Evolutionary conservation across 2,888 invertebrate genomes (phyloP).

Genomic region (Julus scanicus): DNA sequence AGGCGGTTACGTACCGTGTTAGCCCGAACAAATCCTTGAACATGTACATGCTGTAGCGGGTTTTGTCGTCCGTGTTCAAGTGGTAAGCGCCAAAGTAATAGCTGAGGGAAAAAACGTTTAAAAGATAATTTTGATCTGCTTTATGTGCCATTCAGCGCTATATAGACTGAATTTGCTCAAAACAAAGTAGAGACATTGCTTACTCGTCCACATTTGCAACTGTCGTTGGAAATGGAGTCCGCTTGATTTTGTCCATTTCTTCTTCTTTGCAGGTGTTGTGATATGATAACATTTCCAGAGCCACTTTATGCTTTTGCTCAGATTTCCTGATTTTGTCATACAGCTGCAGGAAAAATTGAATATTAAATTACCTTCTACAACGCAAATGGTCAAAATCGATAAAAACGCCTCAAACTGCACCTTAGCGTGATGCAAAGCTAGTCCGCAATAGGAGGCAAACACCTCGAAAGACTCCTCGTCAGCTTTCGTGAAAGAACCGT

Average conservation of each 20-base stretch:
- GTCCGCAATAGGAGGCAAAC: slow-evolving; percentile 85
- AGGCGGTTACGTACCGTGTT: slow-evolving; percentile 62
- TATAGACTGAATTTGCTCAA: too few species aligned
- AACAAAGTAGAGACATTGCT: slow-evolving; percentile 50
- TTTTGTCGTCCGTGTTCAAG: slow-evolving; percentile 78
- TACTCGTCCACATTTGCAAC: slow-evolving; percentile 62
- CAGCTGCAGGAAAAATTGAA: slow-evolving; percentile 65
- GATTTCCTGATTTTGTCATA: slow-evolving; percentile 84
- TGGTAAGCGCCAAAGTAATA: slow-evolving; percentile 80
- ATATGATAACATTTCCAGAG: slow-evolving; percentile 84
- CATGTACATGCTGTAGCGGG: slow-evolving; percentile 79
- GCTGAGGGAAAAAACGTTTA: slow-evolving; percentile 63
- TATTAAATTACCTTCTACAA: neutral
- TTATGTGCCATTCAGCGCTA: too few species aligned
- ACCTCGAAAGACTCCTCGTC: slow-evolving; percentile 86
- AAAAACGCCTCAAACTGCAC: slow-evolving; percentile 60
- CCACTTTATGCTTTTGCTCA: slow-evolving; percentile 83
- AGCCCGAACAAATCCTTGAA: slow-evolving; percentile 78
- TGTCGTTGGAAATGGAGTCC: slow-evolving; percentile 54
- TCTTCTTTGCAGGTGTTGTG: slow-evolving; percentile 81
- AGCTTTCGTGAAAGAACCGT: slow-evolving; percentile 71
- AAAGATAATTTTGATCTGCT: neutral
- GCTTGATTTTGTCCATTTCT: slow-evolving; percentile 70
- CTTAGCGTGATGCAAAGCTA: slow-evolving; percentile 86
- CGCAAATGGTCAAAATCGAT: neutral